These are phyloP conservation scores for Sylvietta virens DNA, from an alignment of 2,113 vertebrate genomes.

Conservation along the genomic window DNA sequence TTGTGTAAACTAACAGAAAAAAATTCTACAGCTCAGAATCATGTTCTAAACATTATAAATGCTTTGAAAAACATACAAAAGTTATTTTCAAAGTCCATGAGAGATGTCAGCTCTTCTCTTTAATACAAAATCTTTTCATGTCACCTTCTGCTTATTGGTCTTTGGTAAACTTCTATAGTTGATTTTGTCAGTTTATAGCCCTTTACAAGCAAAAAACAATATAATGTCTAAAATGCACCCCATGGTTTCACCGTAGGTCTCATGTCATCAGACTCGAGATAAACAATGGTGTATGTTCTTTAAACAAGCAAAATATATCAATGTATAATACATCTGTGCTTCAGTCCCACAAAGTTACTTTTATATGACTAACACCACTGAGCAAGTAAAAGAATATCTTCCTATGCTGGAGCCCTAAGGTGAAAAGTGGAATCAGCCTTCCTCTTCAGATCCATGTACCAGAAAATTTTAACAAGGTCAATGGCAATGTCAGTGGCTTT, in stretches of 20 bases:
- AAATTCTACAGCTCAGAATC: background rate
- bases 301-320: background rate
- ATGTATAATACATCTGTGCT: background rate
- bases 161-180: background rate
- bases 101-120: background rate
- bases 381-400: background rate
- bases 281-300: background rate
- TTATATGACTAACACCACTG: background rate
- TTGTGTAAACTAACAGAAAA: background rate
- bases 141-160: background rate
- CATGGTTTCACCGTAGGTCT: background rate
- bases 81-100: background rate
- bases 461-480: background rate
- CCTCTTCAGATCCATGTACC: background rate
- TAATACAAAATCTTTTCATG: background rate
- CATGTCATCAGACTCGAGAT: background rate
- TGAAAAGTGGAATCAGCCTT: background rate
- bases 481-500: background rate
- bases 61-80: background rate
- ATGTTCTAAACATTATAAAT: background rate
- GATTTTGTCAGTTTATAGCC: background rate
- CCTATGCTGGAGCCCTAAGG: background rate
- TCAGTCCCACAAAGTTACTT: background rate
- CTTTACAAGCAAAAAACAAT: background rate
- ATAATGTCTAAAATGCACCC: background rate